Percentiles rank a stretch among this genome's conserved stretches.
Evolutionary conservation across 2,113 vertebrate genomes (phyloP).

Genomic region (Tragulus kanchil): DNA sequence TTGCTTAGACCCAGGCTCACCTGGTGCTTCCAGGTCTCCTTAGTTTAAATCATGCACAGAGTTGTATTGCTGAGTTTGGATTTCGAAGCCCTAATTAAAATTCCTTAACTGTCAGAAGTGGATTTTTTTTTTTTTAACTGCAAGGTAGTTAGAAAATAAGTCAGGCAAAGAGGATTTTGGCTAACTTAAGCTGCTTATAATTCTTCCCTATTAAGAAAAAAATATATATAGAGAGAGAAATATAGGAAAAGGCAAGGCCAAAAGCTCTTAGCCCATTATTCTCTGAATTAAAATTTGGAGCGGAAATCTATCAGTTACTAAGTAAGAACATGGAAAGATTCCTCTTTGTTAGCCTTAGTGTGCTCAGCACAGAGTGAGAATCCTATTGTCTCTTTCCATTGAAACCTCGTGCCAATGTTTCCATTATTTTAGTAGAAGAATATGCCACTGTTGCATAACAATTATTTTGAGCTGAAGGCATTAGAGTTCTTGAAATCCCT

Average conservation of each 20-base stretch:
- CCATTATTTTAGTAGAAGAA: background rate
- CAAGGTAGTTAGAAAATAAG: constrained; percentile 26
- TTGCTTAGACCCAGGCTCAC: background rate
- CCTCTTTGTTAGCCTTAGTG: background rate
- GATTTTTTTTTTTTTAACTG: background rate
- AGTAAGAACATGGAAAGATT: background rate
- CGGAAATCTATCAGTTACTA: background rate
- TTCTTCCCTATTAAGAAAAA: background rate
- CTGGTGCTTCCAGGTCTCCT: background rate
- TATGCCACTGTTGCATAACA: background rate
- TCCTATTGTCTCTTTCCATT: background rate
- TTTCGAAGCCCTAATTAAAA: background rate
- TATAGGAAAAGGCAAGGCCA: background rate
- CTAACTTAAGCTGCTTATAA: background rate
- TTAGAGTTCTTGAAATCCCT: background rate
- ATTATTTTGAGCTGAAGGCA: constrained; percentile 6
- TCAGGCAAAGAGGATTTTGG: background rate
- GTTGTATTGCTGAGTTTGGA: background rate
- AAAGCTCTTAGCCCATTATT: background rate
- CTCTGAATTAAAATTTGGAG: background rate
- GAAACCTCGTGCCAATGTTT: background rate
- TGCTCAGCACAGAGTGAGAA: background rate
- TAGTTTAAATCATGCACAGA: background rate
- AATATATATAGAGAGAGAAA: background rate
- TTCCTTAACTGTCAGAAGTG: background rate